Conservation (phyloP, 2,888 invertebrate genomes). For the Cataglyphis cursor region DNA sequence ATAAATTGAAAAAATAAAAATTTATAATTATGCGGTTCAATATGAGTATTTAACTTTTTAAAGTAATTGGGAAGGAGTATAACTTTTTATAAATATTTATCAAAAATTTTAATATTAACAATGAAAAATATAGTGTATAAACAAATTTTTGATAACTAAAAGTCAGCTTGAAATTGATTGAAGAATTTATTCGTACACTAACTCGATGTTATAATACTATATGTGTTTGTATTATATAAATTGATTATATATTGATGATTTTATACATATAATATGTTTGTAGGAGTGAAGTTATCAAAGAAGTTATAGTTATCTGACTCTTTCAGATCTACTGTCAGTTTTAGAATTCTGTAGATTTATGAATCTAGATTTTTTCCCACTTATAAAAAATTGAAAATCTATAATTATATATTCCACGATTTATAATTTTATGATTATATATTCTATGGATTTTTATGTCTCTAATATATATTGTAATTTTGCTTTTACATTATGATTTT, state of each 20-base stretch:
- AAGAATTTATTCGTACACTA: background rate
- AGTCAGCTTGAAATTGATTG: background rate
- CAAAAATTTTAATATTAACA: background rate
- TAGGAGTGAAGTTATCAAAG: background rate
- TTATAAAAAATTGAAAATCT: background rate
- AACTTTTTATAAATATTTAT: background rate
- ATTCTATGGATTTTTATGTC: background rate
- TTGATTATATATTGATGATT: background rate
- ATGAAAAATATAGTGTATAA: background rate
- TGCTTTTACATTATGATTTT: constrained; percentile 53
- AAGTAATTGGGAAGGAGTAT: background rate
- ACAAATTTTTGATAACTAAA: background rate
- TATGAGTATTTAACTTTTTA: too few species aligned
- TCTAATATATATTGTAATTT: constrained; percentile 19
- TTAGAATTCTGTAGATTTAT: background rate
- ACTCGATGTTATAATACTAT: background rate
- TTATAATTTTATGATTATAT: background rate
- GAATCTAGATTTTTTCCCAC: background rate
- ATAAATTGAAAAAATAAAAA: too few species aligned
- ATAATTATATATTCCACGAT: constrained; percentile 7
- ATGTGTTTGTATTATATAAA: background rate
- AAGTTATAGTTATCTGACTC: background rate
- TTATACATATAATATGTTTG: background rate
- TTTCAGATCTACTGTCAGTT: background rate
- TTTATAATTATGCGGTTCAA: too few species aligned